phyloP scores from a whole-genome alignment of 92 coral and sea anemone species.

The Umimayanthus kanabou region DNA sequence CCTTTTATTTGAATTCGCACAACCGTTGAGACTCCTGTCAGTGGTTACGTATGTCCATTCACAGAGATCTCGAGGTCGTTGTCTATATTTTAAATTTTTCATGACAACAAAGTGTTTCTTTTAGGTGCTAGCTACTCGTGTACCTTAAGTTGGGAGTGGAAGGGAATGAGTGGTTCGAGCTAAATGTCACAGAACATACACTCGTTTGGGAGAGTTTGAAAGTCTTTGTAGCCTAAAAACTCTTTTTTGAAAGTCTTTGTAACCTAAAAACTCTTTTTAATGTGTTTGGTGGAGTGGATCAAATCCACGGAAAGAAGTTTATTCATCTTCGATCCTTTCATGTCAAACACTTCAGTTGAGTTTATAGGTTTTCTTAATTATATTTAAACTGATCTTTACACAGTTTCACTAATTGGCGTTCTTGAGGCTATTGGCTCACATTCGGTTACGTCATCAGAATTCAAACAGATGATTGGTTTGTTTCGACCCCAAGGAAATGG shows the following conservation, averaged over 20 bases:
- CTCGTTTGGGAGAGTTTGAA: no score
- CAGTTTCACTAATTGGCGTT: slow-evolving; percentile 79
- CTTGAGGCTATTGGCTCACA: slow-evolving; percentile 89
- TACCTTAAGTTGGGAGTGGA: no score
- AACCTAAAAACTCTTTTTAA: no score
- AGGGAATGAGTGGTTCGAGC: no score
- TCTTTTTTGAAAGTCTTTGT: no score
- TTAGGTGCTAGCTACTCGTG: background rate
- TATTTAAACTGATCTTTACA: background rate
- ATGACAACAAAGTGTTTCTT: background rate
- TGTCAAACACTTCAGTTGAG: background rate
- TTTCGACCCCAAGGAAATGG: slow-evolving; percentile 78
- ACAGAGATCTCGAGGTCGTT: no score
- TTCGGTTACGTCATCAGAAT: slow-evolving; percentile 87
- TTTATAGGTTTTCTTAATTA: no score
- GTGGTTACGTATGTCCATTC: background rate
- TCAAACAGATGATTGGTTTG: slow-evolving; percentile 85
- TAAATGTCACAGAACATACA: no score
- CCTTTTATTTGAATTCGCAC: no score
- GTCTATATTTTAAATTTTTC: background rate
- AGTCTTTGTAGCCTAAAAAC: no score
- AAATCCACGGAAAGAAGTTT: background rate
- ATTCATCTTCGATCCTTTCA: background rate
- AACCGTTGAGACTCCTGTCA: background rate
- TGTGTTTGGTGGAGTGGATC: no score